Percentiles rank a stretch among this genome's conserved stretches.
phyloP scores from a whole-genome alignment of 2,113 vertebrate genomes.

The Sorex araneus region DNA sequence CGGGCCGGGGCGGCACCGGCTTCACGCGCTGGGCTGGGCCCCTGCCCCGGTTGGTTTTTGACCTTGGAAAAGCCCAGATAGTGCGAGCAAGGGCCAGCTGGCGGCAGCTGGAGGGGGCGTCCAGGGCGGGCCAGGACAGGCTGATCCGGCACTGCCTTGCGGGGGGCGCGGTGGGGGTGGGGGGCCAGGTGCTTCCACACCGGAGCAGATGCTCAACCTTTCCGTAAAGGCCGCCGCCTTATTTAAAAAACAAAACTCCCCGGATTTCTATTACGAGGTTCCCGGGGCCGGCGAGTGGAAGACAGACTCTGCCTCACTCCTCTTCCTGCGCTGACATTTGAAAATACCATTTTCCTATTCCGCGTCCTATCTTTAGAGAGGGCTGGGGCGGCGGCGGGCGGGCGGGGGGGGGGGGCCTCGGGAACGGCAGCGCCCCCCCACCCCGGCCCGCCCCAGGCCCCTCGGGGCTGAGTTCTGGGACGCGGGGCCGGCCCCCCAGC shows the following conservation, averaged over 20 bases:
- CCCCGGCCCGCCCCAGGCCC: background rate
- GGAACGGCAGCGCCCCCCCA: background rate
- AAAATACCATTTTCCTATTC: conserved; percentile 79
- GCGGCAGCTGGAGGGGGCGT: background rate
- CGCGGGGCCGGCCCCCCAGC: background rate
- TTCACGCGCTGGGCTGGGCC: background rate
- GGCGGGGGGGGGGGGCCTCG: conserved; percentile 14
- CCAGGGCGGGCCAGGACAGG: background rate
- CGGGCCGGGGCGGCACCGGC: background rate
- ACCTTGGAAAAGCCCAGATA: background rate
- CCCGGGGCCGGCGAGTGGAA: conserved; percentile 65
- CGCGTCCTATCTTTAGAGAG: conserved; percentile 64
- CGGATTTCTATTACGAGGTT: conserved; percentile 77
- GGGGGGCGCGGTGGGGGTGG: too few relatives aligned
- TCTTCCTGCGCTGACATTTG: conserved; percentile 80
- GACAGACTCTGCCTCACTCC: conserved; percentile 65
- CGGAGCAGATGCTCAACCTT: conserved; percentile 79
- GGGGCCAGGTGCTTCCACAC: conserved; percentile 61
- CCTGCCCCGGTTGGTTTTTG: background rate
- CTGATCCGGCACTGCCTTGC: background rate
- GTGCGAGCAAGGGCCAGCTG: background rate
- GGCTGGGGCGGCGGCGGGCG: background rate
- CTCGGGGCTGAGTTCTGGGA: background rate
- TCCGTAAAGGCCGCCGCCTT: conserved; percentile 80
- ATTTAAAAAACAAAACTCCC: conserved; percentile 81